Conservation (phyloP, 2,113 vertebrate species). For the Ifrita kowaldi region DNA sequence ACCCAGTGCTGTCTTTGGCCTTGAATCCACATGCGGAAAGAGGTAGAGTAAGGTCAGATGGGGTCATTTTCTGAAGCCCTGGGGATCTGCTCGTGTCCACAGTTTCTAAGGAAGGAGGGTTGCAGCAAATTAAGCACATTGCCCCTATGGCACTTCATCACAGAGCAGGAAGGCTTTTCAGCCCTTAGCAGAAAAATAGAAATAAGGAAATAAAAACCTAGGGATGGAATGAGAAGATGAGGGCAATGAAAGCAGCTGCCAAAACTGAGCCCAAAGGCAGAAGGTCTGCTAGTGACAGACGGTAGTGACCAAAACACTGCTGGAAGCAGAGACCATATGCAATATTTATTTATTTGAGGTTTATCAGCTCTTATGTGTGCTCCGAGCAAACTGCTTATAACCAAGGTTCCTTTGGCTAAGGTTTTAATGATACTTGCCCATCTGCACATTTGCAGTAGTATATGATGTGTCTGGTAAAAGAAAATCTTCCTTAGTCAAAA, state of each 20-base stretch:
- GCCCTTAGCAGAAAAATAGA: not conserved
- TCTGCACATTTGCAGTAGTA: not conserved
- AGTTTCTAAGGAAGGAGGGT: not conserved
- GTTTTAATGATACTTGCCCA: not conserved
- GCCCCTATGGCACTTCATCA: not conserved
- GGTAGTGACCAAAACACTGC: conserved; percentile 38
- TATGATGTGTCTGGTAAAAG: not conserved
- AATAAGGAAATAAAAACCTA: not conserved
- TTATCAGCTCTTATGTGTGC: not conserved
- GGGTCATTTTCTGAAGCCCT: not conserved
- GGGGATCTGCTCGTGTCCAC: not conserved
- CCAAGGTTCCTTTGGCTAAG: not conserved
- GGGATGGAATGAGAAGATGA: not conserved
- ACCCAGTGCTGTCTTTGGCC: not conserved
- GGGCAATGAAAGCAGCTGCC: conserved; percentile 29
- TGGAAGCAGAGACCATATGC: conserved; percentile 10
- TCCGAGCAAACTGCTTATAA: not conserved
- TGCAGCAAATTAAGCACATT: not conserved
- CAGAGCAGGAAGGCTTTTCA: not conserved
- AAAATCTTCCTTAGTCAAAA: not conserved
- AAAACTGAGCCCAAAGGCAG: conserved; percentile 40
- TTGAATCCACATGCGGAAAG: not conserved
- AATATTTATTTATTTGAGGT: conserved; percentile 19
- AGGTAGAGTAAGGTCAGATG: not conserved
- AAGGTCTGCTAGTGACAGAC: conserved; percentile 52